Evolutionary conservation across 2,797 vertebrate species (phyloP).

Genomic region (Sebastes diploproa): DNA sequence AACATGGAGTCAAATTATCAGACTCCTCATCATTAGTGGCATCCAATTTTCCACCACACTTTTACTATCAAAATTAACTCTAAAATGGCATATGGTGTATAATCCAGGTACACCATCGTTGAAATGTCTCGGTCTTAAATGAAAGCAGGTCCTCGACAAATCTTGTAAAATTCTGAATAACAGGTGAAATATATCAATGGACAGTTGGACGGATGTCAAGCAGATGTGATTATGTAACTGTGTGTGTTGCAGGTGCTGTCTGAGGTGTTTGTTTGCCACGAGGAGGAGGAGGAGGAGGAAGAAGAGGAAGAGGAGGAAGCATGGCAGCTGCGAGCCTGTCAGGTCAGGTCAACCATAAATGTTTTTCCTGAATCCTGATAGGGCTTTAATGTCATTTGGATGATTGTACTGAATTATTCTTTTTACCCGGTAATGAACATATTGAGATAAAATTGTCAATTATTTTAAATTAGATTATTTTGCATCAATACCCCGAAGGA

Average conservation of each 20-base stretch:
- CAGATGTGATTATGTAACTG: conserved; percentile 39
- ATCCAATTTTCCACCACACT: not conserved
- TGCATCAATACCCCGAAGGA: too few species aligned
- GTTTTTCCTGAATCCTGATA: conserved; percentile 11
- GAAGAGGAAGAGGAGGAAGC: not conserved
- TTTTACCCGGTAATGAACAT: not conserved
- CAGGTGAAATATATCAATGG: not conserved
- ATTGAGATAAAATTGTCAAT: not conserved
- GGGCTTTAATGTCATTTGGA: not conserved
- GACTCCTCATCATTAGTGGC: not conserved
- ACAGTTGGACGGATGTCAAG: conserved; percentile 20
- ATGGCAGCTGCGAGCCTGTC: conserved; percentile 45
- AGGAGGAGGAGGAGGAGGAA: conserved; percentile 30
- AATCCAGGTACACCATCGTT: not conserved
- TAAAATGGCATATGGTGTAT: not conserved
- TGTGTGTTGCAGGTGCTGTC: conserved; percentile 33
- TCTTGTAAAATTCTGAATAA: not conserved
- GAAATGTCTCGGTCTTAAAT: not conserved
- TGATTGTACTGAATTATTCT: not conserved
- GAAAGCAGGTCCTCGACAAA: not conserved
- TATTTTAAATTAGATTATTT: not conserved
- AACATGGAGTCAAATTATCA: not conserved
- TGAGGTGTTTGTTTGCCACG: conserved; percentile 37
- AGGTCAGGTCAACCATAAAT: conserved; percentile 23
- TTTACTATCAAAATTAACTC: not conserved